A percentile compares a stretch with the other conserved stretches of the same genome.
These are phyloP conservation scores for Battus philenor DNA, from an alignment of 1,140 invertebrate genomes.

Conservation along the genomic window DNA sequence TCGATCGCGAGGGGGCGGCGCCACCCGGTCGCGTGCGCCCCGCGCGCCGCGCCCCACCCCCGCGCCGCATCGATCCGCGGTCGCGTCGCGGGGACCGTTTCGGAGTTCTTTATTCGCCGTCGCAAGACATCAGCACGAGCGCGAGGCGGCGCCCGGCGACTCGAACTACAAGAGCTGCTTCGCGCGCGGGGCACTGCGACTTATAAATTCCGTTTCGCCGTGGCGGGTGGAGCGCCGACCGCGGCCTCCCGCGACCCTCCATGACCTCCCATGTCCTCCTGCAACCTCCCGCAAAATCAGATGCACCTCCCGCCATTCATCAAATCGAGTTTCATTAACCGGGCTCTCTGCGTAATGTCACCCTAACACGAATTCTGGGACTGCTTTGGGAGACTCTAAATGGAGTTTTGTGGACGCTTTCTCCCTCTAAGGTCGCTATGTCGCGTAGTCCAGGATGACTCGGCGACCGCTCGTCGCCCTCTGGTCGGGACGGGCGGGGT, in stretches of 20 bases:
- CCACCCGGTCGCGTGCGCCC: constrained; percentile 20
- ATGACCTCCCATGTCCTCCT: constrained; percentile 6
- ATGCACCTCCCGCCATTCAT: background rate
- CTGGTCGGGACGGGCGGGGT: no score
- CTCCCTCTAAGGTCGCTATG: no score
- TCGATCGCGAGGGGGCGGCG: constrained; percentile 27
- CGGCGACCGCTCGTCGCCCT: no score
- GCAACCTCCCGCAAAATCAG: background rate
- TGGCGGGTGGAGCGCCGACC: no score
- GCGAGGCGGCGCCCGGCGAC: no score
- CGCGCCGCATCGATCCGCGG: constrained; percentile 11
- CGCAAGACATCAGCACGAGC: no score
- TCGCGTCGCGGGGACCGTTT: background rate
- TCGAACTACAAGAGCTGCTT: no score
- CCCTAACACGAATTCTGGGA: background rate
- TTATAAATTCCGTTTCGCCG: no score
- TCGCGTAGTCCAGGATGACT: no score
- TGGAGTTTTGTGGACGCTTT: no score
- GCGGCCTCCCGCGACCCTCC: background rate
- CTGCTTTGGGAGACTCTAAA: background rate
- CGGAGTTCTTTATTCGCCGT: constrained; percentile 8
- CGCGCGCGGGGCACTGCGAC: no score
- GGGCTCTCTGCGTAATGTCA: no score
- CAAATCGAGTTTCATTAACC: background rate
- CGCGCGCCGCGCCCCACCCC: constrained; percentile 19